Conservation (phyloP, 2,888 invertebrate species). For the Trachelus stipa region DNA sequence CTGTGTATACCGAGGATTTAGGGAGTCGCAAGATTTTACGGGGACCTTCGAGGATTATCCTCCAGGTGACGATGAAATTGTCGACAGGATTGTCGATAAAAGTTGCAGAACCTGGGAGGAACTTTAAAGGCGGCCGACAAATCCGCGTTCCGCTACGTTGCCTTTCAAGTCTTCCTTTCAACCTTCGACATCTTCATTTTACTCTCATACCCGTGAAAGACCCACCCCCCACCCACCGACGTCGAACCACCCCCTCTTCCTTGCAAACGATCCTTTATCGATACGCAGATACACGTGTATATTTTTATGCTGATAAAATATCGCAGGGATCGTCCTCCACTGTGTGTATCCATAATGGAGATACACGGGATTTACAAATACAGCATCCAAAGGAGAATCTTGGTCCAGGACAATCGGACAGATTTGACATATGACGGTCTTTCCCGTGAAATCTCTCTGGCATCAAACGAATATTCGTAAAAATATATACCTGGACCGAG, state of each 20-base stretch:
- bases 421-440: not conserved
- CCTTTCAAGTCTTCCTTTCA: not conserved
- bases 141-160: not conserved
- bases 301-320: not conserved
- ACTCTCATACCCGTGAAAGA: not conserved
- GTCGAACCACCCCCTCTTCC: too few relatives aligned
- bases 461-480: not conserved
- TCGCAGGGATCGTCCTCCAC: not conserved
- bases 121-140: not conserved
- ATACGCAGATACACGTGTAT: not conserved
- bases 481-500: not conserved
- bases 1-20: not conserved
- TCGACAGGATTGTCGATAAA: not conserved
- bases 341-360: not conserved
- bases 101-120: not conserved
- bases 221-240: too few relatives aligned
- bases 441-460: not conserved
- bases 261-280: not conserved
- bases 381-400: not conserved
- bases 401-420: not conserved
- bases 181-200: not conserved
- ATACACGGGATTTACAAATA: not conserved
- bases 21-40: not conserved
- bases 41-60: not conserved
- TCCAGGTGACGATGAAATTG: not conserved